Evolutionary conservation across 2,888 invertebrate species (phyloP), one percentile per base, ranked within the genome.

Genomic region (Pollenia griseotomentosa): DNA sequence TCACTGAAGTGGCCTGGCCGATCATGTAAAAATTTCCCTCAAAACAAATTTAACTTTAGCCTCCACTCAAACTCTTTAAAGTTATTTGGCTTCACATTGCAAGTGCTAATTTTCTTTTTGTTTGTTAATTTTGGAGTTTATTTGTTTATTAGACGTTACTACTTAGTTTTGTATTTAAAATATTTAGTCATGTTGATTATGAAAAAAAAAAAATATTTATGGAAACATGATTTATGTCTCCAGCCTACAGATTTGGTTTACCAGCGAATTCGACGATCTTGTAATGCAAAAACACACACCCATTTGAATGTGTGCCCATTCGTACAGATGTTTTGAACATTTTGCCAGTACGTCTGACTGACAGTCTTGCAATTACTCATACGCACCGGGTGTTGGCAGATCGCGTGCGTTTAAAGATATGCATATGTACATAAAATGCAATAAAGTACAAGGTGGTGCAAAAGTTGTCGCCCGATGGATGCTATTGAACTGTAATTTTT

Each of bases 61-160:
- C 6, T 33, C 33, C 6, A 33, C 33, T 33, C 33, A 59, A 23
- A 59, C 4, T 19, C 9, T 3, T 16, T 16, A 42, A 8, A 40
- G 2, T 4, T 8, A 40, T 70, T 63, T 42, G 16, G 70, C n/a
- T 42, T 71, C 65, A 87, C 77, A 51, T 71, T 87, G 73, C 68
- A 42, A 65, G 61, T 78, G 73, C 59, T 74, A 51, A 74, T 66
- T 70, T 74, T 70, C 63, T 55, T 57, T 53, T 65, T 66, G 48
- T 48, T 85, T 12, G 66, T 86, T 74, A 74, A 53, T 68, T 83
- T 73, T 33, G 61, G 42, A 91, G 89, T 90, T 89, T 89, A 92
- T 92, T 93, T 93, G 91, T 92, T 91, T 93, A 92, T 92, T 92
- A 92, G 90, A 91, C 61, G 40, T 51, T 33, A 33, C 33, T 55